Base-by-base conservation (phyloP, 2,888 invertebrate genomes). In the Drosophila acutilabella region DNA sequence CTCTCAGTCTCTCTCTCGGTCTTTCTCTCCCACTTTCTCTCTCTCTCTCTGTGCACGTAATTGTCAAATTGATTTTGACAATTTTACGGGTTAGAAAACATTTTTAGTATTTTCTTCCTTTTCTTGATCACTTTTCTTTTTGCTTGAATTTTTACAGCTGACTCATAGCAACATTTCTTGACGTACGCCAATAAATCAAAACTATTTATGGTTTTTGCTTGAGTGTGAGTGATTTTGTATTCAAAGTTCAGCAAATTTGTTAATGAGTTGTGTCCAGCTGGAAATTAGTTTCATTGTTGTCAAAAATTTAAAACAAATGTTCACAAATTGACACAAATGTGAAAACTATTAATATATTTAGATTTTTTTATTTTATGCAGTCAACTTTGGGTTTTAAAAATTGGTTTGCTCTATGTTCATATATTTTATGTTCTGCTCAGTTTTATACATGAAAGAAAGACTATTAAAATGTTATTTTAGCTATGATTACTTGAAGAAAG, bases 241-340 rank as follows among this genome's bases (percentile, higher is more conserved):
- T 57, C 56, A 54, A 53, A 48, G 52, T n/a, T 66, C 47, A 64
- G 56, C 71, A 69, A 65, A 48, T 60, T 59, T 58, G 62, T 64
- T 74, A 77, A 81, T 73, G 69, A 66, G 64, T 61, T 41, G 70
- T 53, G 53, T 77, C 69, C 74, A 71, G 53, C 65, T 53, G 52
- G 53, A 74, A 78, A 74, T 54, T 58, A 48, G 65, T 56, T 23
- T 20, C 36, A 58, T 48, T 67, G 13, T 59, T 59, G 40, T 16
- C 33, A 26, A 58, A 54, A 54, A 62, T 14, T 18, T 8, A 45
- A 60, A 72, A 74, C 61, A 70, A 62, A 77, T 77, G 52, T 58
- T 65, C 62, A 64, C 72, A 83, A 75, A 60, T 78, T 72, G 51
- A 42, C 42, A 23, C 14, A 57, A 54, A 56, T 7, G 26, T 45